phyloP scores from a whole-genome alignment of 2,888 invertebrate species.

The Torymus auratus region DNA sequence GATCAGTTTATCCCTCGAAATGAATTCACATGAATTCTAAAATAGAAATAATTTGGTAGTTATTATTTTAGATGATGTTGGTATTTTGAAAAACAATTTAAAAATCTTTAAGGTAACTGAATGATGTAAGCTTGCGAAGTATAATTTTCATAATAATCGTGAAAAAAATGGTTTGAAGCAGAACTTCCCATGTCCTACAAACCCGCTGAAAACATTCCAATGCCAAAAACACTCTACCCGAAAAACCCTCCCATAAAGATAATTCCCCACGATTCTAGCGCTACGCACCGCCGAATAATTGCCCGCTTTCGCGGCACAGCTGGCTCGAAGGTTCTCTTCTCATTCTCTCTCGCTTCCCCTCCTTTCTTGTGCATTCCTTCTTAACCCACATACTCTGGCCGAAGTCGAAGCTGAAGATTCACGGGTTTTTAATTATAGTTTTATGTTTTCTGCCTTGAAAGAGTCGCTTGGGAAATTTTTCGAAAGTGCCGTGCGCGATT shows the following conservation, averaged over 20 bases:
- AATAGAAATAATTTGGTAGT: no score
- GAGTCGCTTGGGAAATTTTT: conserved; percentile 28
- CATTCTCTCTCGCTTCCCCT: background rate
- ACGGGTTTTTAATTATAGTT: conserved; percentile 47
- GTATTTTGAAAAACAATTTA: no score
- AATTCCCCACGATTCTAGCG: conserved; percentile 26
- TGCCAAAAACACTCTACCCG: background rate
- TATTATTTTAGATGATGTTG: no score
- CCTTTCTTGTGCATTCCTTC: conserved; percentile 30
- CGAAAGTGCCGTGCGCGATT: background rate
- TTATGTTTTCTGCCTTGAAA: background rate
- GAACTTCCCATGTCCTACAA: no score
- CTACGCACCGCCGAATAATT: conserved; percentile 36
- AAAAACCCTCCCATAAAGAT: conserved; percentile 29
- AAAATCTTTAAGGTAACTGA: no score
- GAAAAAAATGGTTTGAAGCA: no score
- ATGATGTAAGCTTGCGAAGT: no score
- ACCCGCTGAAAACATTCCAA: no score
- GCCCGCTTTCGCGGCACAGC: conserved; percentile 28
- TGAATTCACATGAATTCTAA: no score
- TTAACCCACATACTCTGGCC: conserved; percentile 29
- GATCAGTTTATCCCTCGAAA: no score
- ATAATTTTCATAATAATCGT: no score
- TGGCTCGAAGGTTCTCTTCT: conserved; percentile 8
- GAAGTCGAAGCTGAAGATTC: conserved; percentile 48